Conservation (phyloP, 2,113 vertebrate genomes). For the Naja naja region DNA sequence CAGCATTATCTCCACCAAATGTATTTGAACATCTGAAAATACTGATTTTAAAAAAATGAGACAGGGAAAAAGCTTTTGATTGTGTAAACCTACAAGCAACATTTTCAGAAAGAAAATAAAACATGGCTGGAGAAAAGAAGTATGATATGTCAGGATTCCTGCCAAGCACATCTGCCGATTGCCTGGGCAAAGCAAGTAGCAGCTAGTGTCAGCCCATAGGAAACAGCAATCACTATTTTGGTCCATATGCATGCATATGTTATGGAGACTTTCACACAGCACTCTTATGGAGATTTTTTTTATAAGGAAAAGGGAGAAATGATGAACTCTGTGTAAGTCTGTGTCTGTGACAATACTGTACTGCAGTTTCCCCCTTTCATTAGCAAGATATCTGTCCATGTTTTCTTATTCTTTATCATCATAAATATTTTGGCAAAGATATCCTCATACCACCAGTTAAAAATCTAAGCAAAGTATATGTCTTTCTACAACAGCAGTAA, state of each 20-base stretch:
- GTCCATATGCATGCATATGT: not conserved
- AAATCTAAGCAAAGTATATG: not conserved
- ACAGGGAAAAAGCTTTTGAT: not conserved
- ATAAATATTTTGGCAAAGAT: not conserved
- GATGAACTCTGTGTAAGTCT: not conserved
- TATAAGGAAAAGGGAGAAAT: not conserved
- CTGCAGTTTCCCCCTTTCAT: not conserved
- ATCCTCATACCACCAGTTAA: not conserved
- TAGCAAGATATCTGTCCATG: not conserved
- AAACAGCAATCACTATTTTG: not conserved
- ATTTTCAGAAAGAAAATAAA: not conserved
- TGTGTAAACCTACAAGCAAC: not conserved
- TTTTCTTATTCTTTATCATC: not conserved
- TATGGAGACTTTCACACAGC: not conserved
- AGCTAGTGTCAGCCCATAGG: not conserved
- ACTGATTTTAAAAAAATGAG: not conserved
- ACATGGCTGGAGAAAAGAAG: not conserved
- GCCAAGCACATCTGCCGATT: not conserved
- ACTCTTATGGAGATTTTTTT: not conserved
- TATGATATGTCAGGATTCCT: not conserved
- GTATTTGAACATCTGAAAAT: not conserved
- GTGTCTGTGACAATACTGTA: not conserved
- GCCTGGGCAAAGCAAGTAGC: not conserved
- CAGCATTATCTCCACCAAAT: not conserved
- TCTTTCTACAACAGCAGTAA: not conserved